Evolutionary conservation across 2,888 invertebrate species (phyloP), one percentile per base, ranked within the genome.

Genomic region (Tachina grossa): DNA sequence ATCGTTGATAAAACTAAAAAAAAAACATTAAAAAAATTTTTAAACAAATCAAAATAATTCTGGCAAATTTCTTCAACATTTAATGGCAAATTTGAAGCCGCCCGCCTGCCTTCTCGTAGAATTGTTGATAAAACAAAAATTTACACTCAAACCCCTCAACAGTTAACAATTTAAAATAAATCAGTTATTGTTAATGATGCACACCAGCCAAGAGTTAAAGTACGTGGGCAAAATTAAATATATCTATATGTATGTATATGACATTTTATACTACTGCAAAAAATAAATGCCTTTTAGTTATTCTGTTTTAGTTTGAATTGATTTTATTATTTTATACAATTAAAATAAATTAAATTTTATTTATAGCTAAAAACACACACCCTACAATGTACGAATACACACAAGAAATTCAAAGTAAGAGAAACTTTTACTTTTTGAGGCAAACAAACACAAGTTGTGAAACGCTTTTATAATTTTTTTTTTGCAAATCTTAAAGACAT

Each of bases 221-320:
- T 72, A 84, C 84, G 84, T 84, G 84, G 63, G 10, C 16, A 63
- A 74, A 76, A 76, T 84, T 49, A 22, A 74, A 79, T 51, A 65
- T 45, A 53, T 76, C 5, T 31, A 31, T 31, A 31, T 71, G 9
- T 51, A 53, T 76, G 11, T 5, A 31, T 31, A 31, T 76, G 11
- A 39, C 57, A 71, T 39, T 55, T 47, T 57, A 8, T 16, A 55
- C 1, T 49, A 53, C 22, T 13, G 39, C 51, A 14, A 31, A 47
- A 47, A 31, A n/a, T 14, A 11, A n/a, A 49, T 11, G 57, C 47
- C 68, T 41, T 43, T 11, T 45, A 63, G 41, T 49, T 39, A 10
- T 59, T 11, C 61, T 65, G 55, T 16, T 65, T 61, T 43, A 69
- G 19, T 69, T 55, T 55, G 9, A 3, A 19, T 19, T 55, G 43